Percentiles rank a stretch among this genome's conserved stretches.
These are phyloP conservation scores for Cranoglanis bouderius DNA, from an alignment of 2,113 vertebrate species.

Conservation along the genomic window DNA sequence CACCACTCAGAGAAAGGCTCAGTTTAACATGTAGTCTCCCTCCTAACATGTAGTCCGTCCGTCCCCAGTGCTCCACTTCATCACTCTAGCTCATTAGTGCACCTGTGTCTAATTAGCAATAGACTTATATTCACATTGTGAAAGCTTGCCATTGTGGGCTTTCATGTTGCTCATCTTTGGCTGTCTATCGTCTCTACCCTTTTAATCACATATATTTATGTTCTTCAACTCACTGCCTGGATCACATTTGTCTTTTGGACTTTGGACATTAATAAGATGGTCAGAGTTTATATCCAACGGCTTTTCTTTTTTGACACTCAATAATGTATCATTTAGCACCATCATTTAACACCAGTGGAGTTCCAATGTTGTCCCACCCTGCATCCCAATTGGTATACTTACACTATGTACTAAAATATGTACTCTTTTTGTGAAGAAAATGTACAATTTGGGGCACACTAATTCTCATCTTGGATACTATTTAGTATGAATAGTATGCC, in stretches of 20 bases:
- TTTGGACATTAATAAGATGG: neutral
- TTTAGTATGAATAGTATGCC: no score
- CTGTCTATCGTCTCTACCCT: neutral
- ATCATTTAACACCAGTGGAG: neutral
- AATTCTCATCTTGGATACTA: no score
- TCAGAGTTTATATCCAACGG: neutral
- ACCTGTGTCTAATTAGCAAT: conserved; percentile 3
- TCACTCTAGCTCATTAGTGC: neutral
- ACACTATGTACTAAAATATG: no score
- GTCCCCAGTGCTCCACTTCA: neutral
- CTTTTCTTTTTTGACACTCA: neutral
- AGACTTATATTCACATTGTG: neutral
- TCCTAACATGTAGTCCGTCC: no score
- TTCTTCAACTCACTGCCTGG: neutral
- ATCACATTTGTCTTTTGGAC: neutral
- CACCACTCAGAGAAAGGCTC: neutral
- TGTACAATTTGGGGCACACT: no score
- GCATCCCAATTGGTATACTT: no score
- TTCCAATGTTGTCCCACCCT: neutral
- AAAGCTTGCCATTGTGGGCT: neutral
- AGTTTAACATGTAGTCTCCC: neutral
- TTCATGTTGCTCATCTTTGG: neutral
- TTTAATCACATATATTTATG: neutral
- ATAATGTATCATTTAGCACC: neutral
- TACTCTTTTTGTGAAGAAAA: no score